Evolutionary conservation across 2,797 vertebrate genomes (phyloP), one percentile per base, ranked within the genome.

Genomic region (Potorous gilbertii): DNA sequence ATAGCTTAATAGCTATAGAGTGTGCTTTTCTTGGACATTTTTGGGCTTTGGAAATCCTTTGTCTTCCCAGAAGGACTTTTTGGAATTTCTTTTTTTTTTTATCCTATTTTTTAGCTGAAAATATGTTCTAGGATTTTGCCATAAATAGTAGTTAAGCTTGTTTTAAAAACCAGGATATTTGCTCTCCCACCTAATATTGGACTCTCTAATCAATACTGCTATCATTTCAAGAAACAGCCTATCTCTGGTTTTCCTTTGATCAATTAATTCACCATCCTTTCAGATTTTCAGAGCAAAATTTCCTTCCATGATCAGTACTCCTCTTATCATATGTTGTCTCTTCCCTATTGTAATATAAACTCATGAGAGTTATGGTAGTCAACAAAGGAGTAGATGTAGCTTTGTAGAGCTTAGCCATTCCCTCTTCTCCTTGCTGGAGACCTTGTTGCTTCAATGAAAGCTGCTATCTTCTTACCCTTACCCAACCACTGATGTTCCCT

Each of bases 41-140:
- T 27, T 95, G 81, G 16, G 93, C 10, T 95, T 93, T 59, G 29
- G 50, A 87, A 94, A 29, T 93, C 91, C 5, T 93, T 96, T 87
- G 40, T 50, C 40, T 96, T 92, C n/a, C 12, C 16, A 55, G 62
- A 56, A 96, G 66, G 92, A 54, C 52, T 96, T 92, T 94, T 46
- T 55, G 56, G 90, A 74, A 13, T 46, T 27, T 31, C 13, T 94
- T 62, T 34, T 62, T n/a, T n/a, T 74, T 74, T 21, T 31, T 9
- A 40, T 27, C 40, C 52, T 52, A 52, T 52, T 52, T 52, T 81
- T 87, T 50, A 87, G 40, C 21, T 87, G 21, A 87, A 87, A 87
- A 50, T 87, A 11, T 40, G n/a, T 46, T 50, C 40, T 87, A 87
- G 21, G 50, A 87, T 87, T 87, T 50, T 87, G 74, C 40, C 40